Evolutionary conservation across 2,888 invertebrate genomes (phyloP).

Genomic region (Pelosia muscerda): DNA sequence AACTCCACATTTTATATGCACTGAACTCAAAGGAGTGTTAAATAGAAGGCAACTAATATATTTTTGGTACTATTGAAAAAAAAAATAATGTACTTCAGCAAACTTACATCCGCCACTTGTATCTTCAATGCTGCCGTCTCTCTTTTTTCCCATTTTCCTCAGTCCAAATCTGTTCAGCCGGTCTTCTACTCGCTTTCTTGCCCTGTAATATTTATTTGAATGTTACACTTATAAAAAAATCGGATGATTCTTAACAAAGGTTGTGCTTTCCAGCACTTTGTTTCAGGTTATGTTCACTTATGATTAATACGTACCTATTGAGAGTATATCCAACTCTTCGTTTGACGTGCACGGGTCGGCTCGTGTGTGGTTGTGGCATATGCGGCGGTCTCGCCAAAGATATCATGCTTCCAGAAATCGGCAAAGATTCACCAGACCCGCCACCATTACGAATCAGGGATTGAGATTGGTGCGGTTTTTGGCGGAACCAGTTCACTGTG

Average conservation of each 20-base stretch:
- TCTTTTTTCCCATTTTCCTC: conserved; percentile 94
- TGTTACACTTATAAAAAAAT: background rate
- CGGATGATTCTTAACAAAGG: no score
- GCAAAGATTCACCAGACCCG: conserved; percentile 82
- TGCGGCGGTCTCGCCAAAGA: conserved; percentile 82
- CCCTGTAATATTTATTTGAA: conserved; percentile 81
- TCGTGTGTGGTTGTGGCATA: conserved; percentile 61
- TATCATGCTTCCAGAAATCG: conserved; percentile 86
- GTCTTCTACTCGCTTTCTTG: conserved; percentile 95
- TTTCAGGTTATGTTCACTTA: background rate
- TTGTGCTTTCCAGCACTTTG: no score
- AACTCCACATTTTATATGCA: background rate
- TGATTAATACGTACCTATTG: conserved; percentile 63
- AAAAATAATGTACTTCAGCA: background rate
- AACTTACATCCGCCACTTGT: conserved; percentile 91
- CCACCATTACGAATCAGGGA: conserved; percentile 82
- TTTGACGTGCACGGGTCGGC: conserved; percentile 72
- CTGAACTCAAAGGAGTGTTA: no score
- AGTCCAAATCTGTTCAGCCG: conserved; percentile 94
- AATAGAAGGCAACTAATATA: no score
- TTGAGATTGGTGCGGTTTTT: conserved; percentile 80
- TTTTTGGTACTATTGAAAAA: no score
- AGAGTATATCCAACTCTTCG: conserved; percentile 78
- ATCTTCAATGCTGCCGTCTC: conserved; percentile 95
- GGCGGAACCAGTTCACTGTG: conserved; percentile 88